Evolutionary conservation across 2,888 invertebrate genomes (phyloP).

Genomic region (Erebia ligea): DNA sequence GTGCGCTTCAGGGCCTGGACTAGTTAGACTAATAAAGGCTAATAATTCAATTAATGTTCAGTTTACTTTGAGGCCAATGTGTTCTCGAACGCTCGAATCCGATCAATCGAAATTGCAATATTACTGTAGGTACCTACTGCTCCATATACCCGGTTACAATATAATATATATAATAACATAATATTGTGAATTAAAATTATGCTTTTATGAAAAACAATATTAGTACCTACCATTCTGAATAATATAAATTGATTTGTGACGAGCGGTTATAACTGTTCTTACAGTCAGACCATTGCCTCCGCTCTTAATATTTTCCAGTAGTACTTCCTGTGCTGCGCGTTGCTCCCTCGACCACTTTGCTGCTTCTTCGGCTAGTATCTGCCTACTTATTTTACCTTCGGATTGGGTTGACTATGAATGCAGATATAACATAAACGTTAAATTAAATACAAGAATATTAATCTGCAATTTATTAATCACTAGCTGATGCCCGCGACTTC

Average conservation of each 20-base stretch:
- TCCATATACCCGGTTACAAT: too few relatives aligned
- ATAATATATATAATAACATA: constrained; percentile 22
- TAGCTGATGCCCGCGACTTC: too few relatives aligned
- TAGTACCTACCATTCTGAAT: constrained; percentile 67
- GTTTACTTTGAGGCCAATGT: too few relatives aligned
- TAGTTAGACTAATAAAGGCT: too few relatives aligned
- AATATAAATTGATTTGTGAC: constrained; percentile 64
- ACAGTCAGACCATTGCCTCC: constrained; percentile 77
- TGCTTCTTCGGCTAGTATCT: constrained; percentile 75
- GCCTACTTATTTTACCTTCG: constrained; percentile 73
- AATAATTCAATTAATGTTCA: too few relatives aligned
- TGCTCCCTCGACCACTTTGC: constrained; percentile 79
- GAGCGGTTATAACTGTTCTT: constrained; percentile 63
- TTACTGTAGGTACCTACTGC: too few relatives aligned
- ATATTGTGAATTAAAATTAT: neutral
- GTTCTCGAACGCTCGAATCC: too few relatives aligned
- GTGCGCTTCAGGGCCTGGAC: too few relatives aligned
- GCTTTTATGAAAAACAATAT: neutral
- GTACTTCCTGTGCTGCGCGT: constrained; percentile 71
- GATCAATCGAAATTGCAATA: too few relatives aligned
- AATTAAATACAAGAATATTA: neutral
- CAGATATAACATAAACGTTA: neutral
- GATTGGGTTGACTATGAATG: constrained; percentile 67
- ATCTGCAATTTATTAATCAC: neutral
- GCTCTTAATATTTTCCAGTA: constrained; percentile 77